Base-by-base conservation (phyloP, 1,140 invertebrate species). In the Eulimnadia texana region DNA sequence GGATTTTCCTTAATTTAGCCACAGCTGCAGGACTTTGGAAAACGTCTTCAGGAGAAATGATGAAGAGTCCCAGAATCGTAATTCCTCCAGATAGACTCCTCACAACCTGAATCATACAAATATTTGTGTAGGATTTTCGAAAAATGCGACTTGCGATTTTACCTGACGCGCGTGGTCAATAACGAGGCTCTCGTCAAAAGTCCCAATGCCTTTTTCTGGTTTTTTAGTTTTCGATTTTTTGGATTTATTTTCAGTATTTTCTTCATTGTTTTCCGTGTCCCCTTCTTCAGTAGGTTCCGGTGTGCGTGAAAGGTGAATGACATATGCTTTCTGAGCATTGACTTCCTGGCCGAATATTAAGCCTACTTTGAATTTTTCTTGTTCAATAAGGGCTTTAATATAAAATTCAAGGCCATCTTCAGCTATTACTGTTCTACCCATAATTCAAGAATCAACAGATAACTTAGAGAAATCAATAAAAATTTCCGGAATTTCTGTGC, bases 251-350 rank as follows among this genome's bases (percentile, higher is more conserved):
- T 19, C 53, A 16, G 47, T 55, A 11, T 66, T 65, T 54, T 57
- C 63, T 42, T 67, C 67, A 16, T 68, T 68, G 27, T 69, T 68
- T 11, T 71, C n/a, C n/a, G n/a, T n/a, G n/a, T n/a, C 71, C 64
- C 70, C 75, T 67, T 66, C 76, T 68, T 47, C 70, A 3, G 73
- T 72, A 55, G 81, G 79, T 50, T 80, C 79, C 20, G 84, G 82
- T 20, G 84, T 85, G 65, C 80, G 78, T 16, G 84, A 81, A 65
- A 88, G 72, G 68, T 85, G 84, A 53, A 86, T 78, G 1, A 85
- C 79, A 75, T 79, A 85, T 69, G 86, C 84, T 67, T 80, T 82
- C 64, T 79, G 75, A 49, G 70, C 70, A 42, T 28, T 53, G 50
- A 60, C 53, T 61, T 54, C 60, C 28, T 61, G 60, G 50, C 60